Evolutionary conservation across 2,113 vertebrate species (phyloP).

Genomic region (Engystomops pustulosus): DNA sequence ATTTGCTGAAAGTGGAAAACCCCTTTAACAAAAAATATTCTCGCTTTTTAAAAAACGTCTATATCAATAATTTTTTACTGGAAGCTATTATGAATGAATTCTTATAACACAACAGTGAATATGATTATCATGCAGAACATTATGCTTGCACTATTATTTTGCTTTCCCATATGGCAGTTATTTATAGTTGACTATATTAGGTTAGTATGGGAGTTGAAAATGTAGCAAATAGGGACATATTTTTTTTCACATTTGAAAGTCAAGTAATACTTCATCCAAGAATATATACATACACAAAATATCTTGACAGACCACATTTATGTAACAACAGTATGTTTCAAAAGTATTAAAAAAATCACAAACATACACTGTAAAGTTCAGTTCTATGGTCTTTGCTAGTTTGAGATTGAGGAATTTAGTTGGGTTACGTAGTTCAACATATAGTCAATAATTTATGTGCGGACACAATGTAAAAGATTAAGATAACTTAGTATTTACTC

Average conservation of each 20-base stretch:
- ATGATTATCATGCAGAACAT: background rate
- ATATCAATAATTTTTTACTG: too few species aligned
- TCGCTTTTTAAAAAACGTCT: too few species aligned
- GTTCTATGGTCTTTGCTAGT: background rate
- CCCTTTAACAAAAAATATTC: too few species aligned
- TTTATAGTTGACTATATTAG: conserved; percentile 34
- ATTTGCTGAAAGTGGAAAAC: too few species aligned
- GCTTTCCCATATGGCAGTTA: conserved; percentile 2
- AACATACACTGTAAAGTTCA: background rate
- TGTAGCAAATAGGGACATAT: conserved; percentile 1
- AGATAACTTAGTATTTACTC: background rate
- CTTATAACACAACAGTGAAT: background rate
- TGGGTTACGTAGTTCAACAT: background rate
- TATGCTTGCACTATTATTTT: background rate
- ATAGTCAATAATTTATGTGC: background rate
- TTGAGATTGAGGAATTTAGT: background rate
- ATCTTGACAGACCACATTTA: background rate
- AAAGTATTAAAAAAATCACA: conserved; percentile 10
- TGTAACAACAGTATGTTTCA: background rate
- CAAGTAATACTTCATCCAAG: background rate
- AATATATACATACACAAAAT: conserved; percentile 31
- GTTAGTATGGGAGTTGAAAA: background rate
- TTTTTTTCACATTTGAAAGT: conserved; percentile 26
- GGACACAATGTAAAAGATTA: background rate
- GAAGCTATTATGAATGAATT: background rate